Conservation (phyloP, 2,113 vertebrate species). For the Microcebus griseorufus region DNA sequence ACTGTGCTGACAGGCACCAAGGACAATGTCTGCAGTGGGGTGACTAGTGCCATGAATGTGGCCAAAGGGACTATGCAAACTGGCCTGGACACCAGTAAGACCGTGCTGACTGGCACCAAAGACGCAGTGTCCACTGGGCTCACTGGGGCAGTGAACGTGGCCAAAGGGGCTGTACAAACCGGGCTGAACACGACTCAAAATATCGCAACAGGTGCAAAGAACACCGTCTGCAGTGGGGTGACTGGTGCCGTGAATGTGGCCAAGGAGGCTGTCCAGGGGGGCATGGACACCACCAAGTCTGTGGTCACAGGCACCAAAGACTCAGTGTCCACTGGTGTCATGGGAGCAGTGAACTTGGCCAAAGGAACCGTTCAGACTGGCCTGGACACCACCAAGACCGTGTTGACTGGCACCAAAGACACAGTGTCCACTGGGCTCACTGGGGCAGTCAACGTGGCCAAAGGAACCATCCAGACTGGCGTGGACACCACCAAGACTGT, state of each 20-base stretch:
- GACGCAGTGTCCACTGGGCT: background rate
- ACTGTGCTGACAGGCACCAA: background rate
- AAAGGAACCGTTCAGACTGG: too few species aligned
- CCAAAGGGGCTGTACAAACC: background rate
- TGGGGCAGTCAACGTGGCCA: background rate
- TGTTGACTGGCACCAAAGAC: too few species aligned
- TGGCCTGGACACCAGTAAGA: conserved; percentile 1
- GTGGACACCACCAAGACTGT: background rate
- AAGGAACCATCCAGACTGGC: accelerated
- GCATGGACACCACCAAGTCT: background rate
- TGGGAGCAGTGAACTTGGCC: too few species aligned
- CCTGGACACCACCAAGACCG: too few species aligned
- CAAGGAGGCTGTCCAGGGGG: conserved; percentile 79
- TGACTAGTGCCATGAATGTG: background rate
- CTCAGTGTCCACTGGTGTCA: too few species aligned
- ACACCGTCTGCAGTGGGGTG: background rate
- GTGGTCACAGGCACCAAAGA: background rate
- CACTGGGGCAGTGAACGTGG: background rate
- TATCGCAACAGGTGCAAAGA: background rate
- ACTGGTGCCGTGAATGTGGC: accelerated
- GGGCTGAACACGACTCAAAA: too few species aligned
- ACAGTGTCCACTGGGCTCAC: background rate
- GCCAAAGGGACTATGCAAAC: conserved; percentile 78
- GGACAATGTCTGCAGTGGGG: conserved; percentile 70
- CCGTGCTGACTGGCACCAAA: background rate